Evolutionary conservation across 2,797 vertebrate genomes (phyloP).

Genomic region (Phylloscopus collybita): DNA sequence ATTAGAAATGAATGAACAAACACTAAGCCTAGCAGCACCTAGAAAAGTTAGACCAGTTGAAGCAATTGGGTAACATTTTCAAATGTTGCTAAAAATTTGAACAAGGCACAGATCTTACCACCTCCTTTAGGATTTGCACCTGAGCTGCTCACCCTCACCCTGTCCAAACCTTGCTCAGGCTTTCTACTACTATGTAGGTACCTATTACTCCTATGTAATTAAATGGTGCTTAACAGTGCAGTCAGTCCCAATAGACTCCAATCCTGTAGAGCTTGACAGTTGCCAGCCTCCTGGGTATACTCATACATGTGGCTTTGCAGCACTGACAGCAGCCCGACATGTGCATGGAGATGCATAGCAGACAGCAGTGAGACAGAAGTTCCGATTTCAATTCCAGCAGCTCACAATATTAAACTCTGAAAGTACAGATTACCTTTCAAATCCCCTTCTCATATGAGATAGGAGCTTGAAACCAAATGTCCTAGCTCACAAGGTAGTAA

Average conservation of each 20-base stretch:
- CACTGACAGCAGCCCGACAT: not conserved
- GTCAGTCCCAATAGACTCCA: not conserved
- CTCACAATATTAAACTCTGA: not conserved
- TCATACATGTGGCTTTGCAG: not conserved
- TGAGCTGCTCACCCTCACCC: not conserved
- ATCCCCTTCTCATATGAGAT: not conserved
- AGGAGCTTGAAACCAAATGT: not conserved
- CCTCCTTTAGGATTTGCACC: not conserved
- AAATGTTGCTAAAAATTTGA: not conserved
- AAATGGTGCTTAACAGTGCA: not conserved
- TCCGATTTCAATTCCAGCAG: not conserved
- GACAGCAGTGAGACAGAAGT: not conserved
- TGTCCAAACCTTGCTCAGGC: not conserved
- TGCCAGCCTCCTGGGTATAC: not conserved
- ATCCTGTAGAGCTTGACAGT: not conserved
- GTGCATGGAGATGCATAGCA: fast-evolving
- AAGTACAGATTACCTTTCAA: not conserved
- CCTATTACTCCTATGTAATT: not conserved
- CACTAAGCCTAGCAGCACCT: not conserved
- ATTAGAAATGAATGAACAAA: not conserved
- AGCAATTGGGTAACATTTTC: not conserved
- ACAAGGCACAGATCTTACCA: not conserved
- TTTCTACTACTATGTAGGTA: not conserved
- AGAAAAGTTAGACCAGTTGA: not conserved
- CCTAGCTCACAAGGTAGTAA: not conserved